Evolutionary conservation across 1,140 invertebrate species (phyloP), one percentile per base, ranked within the genome.

Genomic region (Ylistrum balloti): DNA sequence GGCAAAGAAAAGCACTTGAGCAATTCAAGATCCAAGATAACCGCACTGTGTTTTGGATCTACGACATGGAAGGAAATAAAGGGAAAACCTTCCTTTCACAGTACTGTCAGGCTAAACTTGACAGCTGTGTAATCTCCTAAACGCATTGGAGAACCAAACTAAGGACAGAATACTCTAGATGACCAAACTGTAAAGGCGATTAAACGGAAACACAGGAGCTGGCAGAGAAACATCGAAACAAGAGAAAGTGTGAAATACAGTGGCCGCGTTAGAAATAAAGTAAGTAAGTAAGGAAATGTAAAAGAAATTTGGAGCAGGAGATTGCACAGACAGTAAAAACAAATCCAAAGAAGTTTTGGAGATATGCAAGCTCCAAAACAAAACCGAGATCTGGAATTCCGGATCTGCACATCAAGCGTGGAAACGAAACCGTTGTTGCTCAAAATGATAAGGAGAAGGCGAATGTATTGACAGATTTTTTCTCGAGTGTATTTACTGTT

Each of bases 341-440:
- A n/a, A 86, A 89, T 15, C 33, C 41, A 41, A 87, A 33, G 32
- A 41, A 56, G 35, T 33, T 32, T 86, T 85, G 33, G 48, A 86
- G 20, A 13, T 45, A 45, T 17, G 41, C 41, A 17, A 1, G 1
- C 41, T 13, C 9, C 9, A 45, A 45, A 86, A 89, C 74, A 32
- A 89, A 89, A n/a, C 28, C 88, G 3, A 86, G 41, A 89, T 11
- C 34, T 2, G 89, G 89, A 45, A 89, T 89, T 35, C n/a, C 89
- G 33, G 85, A 89, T 33, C n/a, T 89, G 48, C 38, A 45, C 15
- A 89, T 32, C 20, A 28, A 48, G 20, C 11, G 33, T 17, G 38
- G 86, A 3, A 85, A 17, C 17, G 33, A 9, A 0, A 86, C 5
- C 22, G 85, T 32, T 48, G 48, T 20, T 56, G 45, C 88, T 17